Evolutionary conservation across 2,888 invertebrate genomes (phyloP), one percentile per base, ranked within the genome.

Genomic region (Xanthia togata): DNA sequence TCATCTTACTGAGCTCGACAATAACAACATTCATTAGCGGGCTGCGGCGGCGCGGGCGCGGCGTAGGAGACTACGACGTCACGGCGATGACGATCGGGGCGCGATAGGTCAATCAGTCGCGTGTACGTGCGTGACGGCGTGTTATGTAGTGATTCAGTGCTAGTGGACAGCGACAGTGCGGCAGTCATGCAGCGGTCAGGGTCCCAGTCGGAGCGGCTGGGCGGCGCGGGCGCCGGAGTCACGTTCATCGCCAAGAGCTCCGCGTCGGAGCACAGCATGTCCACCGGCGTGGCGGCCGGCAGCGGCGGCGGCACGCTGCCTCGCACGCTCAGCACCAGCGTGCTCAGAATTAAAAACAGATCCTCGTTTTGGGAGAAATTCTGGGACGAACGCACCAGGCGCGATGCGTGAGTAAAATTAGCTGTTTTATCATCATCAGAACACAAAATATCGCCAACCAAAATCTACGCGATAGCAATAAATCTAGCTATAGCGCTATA

Each of bases 361-460:
- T 97, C 98, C 82, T 97, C 98, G 67, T 98, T 98, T 94, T 98
- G 98, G 98, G 98, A 98, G 92, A 98, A 98, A 94, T 98, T 98
- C 95, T 98, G 98, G 97, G 97, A 97, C 89, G 97, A 98, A 87
- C 97, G 97, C 88, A 97, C 97, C 80, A 97, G 97, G 85, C 96
- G 97, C 87, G 97, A 98, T 93, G 97, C 97, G 98, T 98, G 97
- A 98, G 98, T 97, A 88, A 72, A 73, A 73, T 79, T 78, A 55
- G 44, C 64, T 70, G 65, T 62, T 74, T 73, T 68, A 72, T 55
- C 73, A 75, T 69, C 64, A 57, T 47, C 23, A 44, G 26, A 65
- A 65, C 38, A 50, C 31, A n/a, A 79, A 26, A 47, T 38, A 63
- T n/a, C 59, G 23, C 63, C 20, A 41, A 44, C 35, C 14, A 53